Base-by-base conservation (phyloP, 1,140 invertebrate species). In the Acromyrmex heyeri region DNA sequence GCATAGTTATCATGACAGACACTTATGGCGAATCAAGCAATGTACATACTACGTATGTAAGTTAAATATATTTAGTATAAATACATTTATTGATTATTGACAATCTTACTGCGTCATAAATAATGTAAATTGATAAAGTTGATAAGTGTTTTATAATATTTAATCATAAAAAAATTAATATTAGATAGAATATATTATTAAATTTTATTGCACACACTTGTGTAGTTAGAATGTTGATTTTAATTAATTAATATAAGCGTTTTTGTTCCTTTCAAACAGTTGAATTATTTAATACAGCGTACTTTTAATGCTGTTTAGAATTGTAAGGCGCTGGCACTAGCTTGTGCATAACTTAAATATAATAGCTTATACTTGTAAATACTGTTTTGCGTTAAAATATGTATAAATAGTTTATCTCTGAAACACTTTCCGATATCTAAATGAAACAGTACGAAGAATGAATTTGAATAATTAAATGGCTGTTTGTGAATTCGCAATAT, bases 401-500 rank as follows among this genome's bases (percentile, higher is more conserved):
- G 5, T 59, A 38, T 38, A 30, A 61, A 44, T 44, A 62, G 21
- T 77, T 61, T 77, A 77, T 77, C 8, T 62, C 34, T 3, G 8
- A 1, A 76, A 76, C 34, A 77, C n/a, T 62, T 77, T 24, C 21
- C 21, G 21, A 77, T 48, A 30, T 44, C 8, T 77, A 62, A 77
- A 77, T 62, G 21, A 44, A 76, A 73, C 18, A 76, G 21, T 34
- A 62, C 34, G 16, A 16, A 38, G n/a, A 77, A 44, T 62, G 18
- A 21, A 44, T 44, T 21, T 62, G 21, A 62, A 62, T 77, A 77
- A 44, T 77, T 77, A 77, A 77, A 27, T 44, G 10, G n/a, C 8
- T 62, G 16, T 30, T 24, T 2, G n/a, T 34, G 21, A 76, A 34
- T 44, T 57, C 3, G 27, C 6, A 21, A 34, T 21, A 12, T 53